These are phyloP conservation scores for Heliocidaris erythrogramma DNA, from an alignment of 35 echinoderm and acorn worm genomes.

Conservation along the genomic window DNA sequence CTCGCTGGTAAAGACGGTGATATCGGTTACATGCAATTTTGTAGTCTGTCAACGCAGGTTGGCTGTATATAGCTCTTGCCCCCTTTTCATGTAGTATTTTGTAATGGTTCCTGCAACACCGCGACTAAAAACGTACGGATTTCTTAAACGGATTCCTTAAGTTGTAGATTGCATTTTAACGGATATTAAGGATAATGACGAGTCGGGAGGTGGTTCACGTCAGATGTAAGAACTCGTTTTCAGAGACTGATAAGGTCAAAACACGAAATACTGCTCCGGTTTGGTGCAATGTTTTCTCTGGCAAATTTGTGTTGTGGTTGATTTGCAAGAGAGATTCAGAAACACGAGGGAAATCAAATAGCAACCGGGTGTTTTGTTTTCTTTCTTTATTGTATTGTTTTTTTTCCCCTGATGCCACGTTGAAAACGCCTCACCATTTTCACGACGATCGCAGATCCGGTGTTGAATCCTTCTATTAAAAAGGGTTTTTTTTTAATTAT, in stretches of 20 bases:
- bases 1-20: background rate
- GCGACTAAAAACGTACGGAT: background rate
- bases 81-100: background rate
- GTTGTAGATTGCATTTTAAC: background rate
- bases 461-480: background rate
- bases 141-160: background rate
- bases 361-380: background rate
- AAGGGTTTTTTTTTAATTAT: background rate
- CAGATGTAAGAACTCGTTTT: background rate
- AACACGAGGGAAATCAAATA: too few relatives aligned
- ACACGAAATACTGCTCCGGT: background rate
- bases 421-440: background rate
- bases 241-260: background rate
- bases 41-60: background rate
- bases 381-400: background rate
- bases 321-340: background rate
- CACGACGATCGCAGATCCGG: background rate
- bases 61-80: background rate
- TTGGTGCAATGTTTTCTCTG: too few relatives aligned
- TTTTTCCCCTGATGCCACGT: background rate
- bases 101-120: background rate
- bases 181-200: background rate
- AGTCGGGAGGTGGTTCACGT: background rate
- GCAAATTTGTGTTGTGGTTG: background rate
- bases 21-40: constrained; percentile 20